A percentile compares a stretch with the other conserved stretches of the same genome.
Conservation (phyloP, 2,797 vertebrate genomes). For the Etheostoma perlongum region DNA sequence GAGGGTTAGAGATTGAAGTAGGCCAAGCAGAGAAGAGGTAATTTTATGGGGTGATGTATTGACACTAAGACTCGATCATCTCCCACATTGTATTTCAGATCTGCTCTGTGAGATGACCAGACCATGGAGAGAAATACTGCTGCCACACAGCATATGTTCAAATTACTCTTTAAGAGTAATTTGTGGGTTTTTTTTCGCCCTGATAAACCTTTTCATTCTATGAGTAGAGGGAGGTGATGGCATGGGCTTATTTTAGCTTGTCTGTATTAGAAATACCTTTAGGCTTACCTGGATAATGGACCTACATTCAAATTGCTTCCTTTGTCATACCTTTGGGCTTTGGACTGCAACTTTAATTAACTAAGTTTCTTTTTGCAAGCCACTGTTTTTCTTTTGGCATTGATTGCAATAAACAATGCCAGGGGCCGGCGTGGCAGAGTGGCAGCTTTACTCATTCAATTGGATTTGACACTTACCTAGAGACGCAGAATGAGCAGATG, state of each 20-base stretch:
- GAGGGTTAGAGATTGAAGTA: conserved; percentile 86
- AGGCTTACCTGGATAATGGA: conserved; percentile 19
- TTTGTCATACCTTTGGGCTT: conserved; percentile 39
- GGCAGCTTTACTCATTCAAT: conserved; percentile 48
- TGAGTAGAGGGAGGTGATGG: background rate
- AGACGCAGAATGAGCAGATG: conserved; percentile 13
- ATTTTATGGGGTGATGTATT: conserved; percentile 85
- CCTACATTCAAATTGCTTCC: conserved; percentile 35
- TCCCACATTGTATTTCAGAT: conserved; percentile 77
- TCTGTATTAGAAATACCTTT: background rate
- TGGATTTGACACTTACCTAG: conserved; percentile 41
- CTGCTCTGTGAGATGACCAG: conserved; percentile 53
- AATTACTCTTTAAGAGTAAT: background rate
- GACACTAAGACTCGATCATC: conserved; percentile 84
- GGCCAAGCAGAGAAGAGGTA: conserved; percentile 84
- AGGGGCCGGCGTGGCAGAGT: conserved; percentile 34
- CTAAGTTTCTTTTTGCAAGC: conserved; percentile 12
- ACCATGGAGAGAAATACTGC: conserved; percentile 42
- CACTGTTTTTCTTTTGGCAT: conserved; percentile 23
- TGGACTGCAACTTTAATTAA: conserved; percentile 45
- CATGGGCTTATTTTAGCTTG: conserved; percentile 3
- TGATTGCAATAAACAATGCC: conserved; percentile 56
- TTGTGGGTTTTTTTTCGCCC: conserved; percentile 22
- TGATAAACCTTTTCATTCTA: conserved; percentile 29
- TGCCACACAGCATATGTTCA: conserved; percentile 21